Evolutionary conservation across 2,113 vertebrate genomes (phyloP).

Genomic region (Okapia johnstoni): DNA sequence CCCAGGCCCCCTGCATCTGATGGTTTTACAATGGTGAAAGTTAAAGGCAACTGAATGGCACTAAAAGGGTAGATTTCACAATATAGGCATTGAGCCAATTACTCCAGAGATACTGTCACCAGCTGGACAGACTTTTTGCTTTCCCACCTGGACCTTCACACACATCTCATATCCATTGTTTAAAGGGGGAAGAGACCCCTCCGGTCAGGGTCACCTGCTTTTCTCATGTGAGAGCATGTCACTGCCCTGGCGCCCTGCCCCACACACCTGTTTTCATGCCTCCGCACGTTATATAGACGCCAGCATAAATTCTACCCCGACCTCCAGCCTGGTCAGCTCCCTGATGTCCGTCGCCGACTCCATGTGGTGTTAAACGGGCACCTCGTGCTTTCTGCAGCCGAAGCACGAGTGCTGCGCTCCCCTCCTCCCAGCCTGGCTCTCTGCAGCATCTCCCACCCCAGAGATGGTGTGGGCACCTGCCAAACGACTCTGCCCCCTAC

Average conservation of each 20-base stretch:
- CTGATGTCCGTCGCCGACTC: rapidly evolving
- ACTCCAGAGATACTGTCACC: neutral
- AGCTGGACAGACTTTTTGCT: neutral
- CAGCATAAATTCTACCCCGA: neutral
- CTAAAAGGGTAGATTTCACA: neutral
- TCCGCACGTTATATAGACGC: rapidly evolving
- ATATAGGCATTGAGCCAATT: rapidly evolving
- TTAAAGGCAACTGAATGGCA: rapidly evolving
- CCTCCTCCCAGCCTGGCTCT: neutral
- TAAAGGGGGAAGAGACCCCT: too few relatives aligned
- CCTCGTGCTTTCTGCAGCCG: rapidly evolving
- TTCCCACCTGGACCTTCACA: neutral
- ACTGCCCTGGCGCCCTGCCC: rapidly evolving
- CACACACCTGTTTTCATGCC: neutral
- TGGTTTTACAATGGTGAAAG: too few relatives aligned
- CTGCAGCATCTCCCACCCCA: neutral
- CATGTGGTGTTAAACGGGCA: rapidly evolving
- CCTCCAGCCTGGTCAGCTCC: neutral
- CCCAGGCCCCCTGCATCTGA: neutral
- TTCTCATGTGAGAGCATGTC: neutral
- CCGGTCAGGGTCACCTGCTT: neutral
- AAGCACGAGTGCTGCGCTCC: neutral
- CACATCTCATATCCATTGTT: rapidly evolving
- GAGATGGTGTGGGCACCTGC: rapidly evolving
- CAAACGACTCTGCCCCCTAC: rapidly evolving